Evolutionary conservation across 2,113 vertebrate genomes (phyloP).

Genomic region (Leptosomus discolor): DNA sequence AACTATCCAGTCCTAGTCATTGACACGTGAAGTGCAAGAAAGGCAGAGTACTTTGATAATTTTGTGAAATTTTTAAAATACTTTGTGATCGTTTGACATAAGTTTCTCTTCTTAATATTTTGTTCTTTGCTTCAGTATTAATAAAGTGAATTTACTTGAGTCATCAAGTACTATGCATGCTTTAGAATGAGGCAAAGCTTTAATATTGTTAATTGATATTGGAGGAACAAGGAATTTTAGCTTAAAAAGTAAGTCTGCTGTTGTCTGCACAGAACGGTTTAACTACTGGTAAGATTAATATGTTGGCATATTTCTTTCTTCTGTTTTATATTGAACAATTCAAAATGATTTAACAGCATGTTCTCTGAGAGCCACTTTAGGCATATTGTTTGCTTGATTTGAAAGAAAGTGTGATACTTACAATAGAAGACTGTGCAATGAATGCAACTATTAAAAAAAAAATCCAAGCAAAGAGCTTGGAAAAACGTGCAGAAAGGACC

Average conservation of each 20-base stretch:
- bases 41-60: background rate
- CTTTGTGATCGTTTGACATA: background rate
- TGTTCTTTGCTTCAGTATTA: background rate
- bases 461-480: background rate
- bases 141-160: background rate
- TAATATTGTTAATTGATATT: background rate
- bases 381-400: background rate
- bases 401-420: background rate
- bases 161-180: background rate
- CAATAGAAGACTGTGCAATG: background rate
- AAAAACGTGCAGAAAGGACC: background rate
- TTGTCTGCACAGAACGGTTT: background rate
- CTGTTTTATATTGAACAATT: background rate
- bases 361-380: background rate
- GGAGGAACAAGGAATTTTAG: background rate
- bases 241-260: background rate
- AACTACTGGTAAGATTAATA: background rate
- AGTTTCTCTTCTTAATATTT: background rate
- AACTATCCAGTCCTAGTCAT: background rate
- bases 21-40: background rate
- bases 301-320: background rate
- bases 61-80: background rate
- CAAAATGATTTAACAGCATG: background rate
- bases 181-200: background rate
- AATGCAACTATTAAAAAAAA: background rate